Conservation (phyloP, 2,888 invertebrate species). For the Hypselothyrea guttata region DNA sequence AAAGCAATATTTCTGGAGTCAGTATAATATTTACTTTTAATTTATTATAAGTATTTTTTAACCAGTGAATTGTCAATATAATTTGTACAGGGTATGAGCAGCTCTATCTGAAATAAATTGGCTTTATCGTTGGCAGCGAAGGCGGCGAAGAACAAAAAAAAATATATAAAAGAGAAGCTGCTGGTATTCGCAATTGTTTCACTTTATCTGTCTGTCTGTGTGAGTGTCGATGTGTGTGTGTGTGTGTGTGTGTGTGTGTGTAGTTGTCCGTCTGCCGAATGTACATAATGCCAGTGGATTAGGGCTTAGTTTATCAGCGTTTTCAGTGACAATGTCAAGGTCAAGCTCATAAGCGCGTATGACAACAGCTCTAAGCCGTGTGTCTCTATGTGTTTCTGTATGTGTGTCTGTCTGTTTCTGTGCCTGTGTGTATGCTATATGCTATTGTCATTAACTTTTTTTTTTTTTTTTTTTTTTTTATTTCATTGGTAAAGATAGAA, state of each 20-base stretch:
- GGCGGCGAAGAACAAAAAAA: not conserved
- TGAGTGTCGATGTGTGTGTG: conserved; percentile 3
- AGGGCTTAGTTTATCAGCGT: conserved; percentile 74
- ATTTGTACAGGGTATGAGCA: too few relatives aligned
- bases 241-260: conserved; percentile 26
- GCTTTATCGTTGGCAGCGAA: conserved; percentile 3
- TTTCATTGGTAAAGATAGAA: too few relatives aligned
- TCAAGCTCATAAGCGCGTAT: conserved; percentile 74
- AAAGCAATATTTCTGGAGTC: too few relatives aligned
- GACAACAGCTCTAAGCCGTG: conserved; percentile 58
- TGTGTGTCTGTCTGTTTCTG: conserved; percentile 10
- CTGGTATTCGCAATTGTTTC: conserved; percentile 28
- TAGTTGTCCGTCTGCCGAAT: conserved; percentile 59
- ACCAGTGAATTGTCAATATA: too few relatives aligned
- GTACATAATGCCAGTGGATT: conserved; percentile 75
- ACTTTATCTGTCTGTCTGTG: conserved; percentile 22
- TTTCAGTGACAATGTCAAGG: conserved; percentile 74
- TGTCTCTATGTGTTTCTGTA: conserved; percentile 4
- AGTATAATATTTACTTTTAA: too few relatives aligned
- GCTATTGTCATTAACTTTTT: conserved; percentile 26
- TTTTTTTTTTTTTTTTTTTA: too few relatives aligned
- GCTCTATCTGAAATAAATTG: not conserved
- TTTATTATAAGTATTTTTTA: too few relatives aligned
- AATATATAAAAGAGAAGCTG: not conserved
- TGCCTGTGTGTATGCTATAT: conserved; percentile 1